phyloP scores from a whole-genome alignment of 1,140 invertebrate species.

The Caerostris extrusa region DNA sequence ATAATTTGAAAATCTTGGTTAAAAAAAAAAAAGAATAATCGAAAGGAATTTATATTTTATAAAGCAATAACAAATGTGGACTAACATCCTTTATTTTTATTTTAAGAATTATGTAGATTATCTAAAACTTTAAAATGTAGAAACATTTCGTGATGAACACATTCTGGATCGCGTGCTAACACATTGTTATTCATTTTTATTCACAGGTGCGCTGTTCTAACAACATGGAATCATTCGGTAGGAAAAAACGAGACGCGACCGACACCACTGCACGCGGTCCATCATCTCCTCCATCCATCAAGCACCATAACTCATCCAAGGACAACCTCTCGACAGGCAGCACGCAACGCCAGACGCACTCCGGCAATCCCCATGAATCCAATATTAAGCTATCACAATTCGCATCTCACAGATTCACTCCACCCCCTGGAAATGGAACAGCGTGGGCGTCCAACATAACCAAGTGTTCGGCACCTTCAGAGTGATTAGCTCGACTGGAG shows the following conservation, averaged over 20 bases:
- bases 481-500: conserved; percentile 45
- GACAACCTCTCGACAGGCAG: not conserved
- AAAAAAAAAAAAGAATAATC: too few relatives aligned
- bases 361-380: not conserved
- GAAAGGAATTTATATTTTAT: too few relatives aligned
- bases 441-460: conserved; percentile 37
- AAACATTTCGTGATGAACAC: not conserved
- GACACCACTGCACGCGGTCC: conserved; percentile 47
- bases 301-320: not conserved
- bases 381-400: not conserved
- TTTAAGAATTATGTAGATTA: too few relatives aligned
- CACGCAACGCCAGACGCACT: conserved; percentile 43
- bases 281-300: conserved; percentile 55
- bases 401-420: not conserved
- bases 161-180: not conserved
- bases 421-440: not conserved
- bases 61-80: too few relatives aligned
- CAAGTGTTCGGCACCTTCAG: conserved; percentile 71
- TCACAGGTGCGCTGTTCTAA: conserved; percentile 76
- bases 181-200: not conserved
- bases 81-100: too few relatives aligned
- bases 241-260: conserved; percentile 78
- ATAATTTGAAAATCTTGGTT: too few relatives aligned
- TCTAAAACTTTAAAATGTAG: too few relatives aligned
- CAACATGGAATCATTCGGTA: conserved; percentile 81